Base-by-base conservation (phyloP, 2,113 vertebrate genomes). In the Oceanites oceanicus region DNA sequence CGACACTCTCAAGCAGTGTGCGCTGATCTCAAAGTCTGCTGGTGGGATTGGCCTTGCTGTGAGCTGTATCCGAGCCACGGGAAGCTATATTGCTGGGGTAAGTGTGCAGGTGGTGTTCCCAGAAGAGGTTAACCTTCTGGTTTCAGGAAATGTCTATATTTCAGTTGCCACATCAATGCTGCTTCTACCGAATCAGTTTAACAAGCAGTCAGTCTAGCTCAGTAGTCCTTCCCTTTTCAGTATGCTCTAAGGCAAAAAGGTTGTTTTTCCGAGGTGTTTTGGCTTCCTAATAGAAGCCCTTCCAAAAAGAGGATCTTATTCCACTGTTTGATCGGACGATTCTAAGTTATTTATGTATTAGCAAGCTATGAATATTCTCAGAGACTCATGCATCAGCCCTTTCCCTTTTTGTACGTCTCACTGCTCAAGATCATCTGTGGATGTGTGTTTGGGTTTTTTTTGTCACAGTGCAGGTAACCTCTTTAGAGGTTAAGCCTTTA, bases 21-120 rank as follows among this genome's bases (percentile, higher is more conserved):
- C 99, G 0, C 98, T 99, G 26, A 99, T 99, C 92, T 99, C 99
- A 13, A 99, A 99, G 93, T 99, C 99, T 27, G 99, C 99, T 1
- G 99, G 99, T 2, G 99, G 99, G 29, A 99, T 99, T 4, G 99
- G 99, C 27, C 95, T 99, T 3, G 99, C 99, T 1, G 99, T 99
- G 16, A 99, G 99, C 98, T 99, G 99, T 68, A 99, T 99, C 96
- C 98, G 99, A 56, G 98, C 99, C 90, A 99, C 99, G 1, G 99
- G 99, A 82, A 99, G 99, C 98, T 99, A 99, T 76, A 99, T 99
- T 16, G 99, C 99, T 50, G 99, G 99, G 98, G 99, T 99, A 91
- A 98, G 99, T 70, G 50, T 73, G 34, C 72, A 4, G 36, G 4
- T 7, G 52, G 58, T 7, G 26, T 11, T 21, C n/a, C 30, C 27